Conservation (phyloP, 2,113 vertebrate genomes). For the Rhizomys pruinosus region DNA sequence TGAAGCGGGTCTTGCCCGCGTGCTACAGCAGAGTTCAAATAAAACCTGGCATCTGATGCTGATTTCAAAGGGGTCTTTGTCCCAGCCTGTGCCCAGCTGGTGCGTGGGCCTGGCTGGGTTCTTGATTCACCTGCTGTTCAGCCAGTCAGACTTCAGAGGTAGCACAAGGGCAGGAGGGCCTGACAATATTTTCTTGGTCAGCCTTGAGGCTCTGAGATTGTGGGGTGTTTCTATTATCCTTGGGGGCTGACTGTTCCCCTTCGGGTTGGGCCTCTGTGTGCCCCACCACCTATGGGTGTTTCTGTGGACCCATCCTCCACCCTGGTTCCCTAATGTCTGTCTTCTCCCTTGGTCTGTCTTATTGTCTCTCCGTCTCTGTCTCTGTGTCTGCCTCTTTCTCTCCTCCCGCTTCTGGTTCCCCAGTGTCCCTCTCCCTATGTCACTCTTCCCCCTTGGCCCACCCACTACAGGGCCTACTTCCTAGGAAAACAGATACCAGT, state of each 20-base stretch:
- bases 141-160: no score
- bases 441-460: no score
- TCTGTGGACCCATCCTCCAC: no score
- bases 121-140: neutral
- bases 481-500: neutral
- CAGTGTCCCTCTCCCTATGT: neutral
- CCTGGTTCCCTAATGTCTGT: no score
- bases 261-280: neutral
- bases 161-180: neutral
- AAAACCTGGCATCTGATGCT: slow-evolving; percentile 44
- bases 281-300: neutral
- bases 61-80: slow-evolving; percentile 61
- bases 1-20: neutral
- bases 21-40: neutral
- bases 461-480: neutral
- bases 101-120: neutral
- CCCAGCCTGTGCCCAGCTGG: neutral
- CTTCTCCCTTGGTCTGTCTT: neutral
- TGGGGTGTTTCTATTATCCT: no score
- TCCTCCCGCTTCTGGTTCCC: neutral
- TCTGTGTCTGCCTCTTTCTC: neutral
- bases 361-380: neutral
- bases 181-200: neutral
- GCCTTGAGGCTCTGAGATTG: no score
- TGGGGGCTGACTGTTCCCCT: accelerated